These are phyloP conservation scores for Lasioglossum lativentre DNA, from an alignment of 2,888 invertebrate species.

Conservation along the genomic window DNA sequence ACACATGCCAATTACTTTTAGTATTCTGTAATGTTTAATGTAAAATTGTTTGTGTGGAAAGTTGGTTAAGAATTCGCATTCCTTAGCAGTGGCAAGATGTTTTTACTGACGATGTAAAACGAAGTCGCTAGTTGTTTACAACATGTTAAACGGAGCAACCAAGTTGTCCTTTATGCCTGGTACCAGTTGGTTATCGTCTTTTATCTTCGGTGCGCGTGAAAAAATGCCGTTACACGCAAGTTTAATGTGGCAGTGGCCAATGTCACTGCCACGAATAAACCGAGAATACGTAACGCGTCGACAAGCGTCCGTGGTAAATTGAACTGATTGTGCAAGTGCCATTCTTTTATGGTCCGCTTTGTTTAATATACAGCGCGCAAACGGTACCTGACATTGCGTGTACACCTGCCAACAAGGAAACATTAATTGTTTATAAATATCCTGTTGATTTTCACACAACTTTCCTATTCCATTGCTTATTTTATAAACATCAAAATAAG, in stretches of 20 bases:
- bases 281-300: conserved; percentile 54
- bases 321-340: conserved; percentile 51
- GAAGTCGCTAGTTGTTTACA: background rate
- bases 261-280: conserved; percentile 67
- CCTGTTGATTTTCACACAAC: background rate
- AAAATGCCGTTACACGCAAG: conserved; percentile 10
- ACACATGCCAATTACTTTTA: too few species aligned
- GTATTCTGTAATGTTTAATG: background rate
- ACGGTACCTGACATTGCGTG: background rate
- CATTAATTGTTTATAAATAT: conserved; percentile 2
- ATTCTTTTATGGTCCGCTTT: conserved; percentile 22
- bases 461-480: background rate
- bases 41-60: background rate
- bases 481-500: background rate
- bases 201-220: conserved; percentile 27
- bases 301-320: conserved; percentile 35
- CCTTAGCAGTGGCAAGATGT: background rate
- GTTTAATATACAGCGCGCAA: conserved; percentile 3
- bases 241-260: conserved; percentile 43
- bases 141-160: background rate
- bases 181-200: conserved; percentile 6
- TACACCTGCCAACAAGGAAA: conserved; percentile 14
- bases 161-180: background rate
- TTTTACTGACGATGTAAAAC: background rate
- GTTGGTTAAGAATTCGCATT: background rate